phyloP scores from a whole-genome alignment of 2,797 vertebrate genomes.

The Thalassophryne amazonica region DNA sequence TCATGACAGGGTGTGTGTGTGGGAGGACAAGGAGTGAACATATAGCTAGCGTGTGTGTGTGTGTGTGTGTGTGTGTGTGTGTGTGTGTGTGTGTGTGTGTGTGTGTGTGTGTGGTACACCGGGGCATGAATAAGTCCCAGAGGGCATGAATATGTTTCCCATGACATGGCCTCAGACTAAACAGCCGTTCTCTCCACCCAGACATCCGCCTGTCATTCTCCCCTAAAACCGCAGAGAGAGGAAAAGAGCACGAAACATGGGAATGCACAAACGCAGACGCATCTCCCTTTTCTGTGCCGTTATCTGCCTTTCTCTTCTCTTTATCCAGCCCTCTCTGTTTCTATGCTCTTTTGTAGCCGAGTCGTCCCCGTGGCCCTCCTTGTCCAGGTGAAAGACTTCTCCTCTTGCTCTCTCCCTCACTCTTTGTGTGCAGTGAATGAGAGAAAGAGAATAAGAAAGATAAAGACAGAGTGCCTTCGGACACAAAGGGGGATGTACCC shows the following conservation, averaged over 20 bases:
- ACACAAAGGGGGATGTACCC: constrained; percentile 78
- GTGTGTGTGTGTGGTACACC: constrained; percentile 48
- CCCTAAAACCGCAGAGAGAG: constrained; percentile 52
- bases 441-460: constrained; percentile 65
- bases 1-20: constrained; percentile 68
- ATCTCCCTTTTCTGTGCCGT: constrained; percentile 53
- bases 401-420: constrained; percentile 61
- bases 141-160: constrained; percentile 73
- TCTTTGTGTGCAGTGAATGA: constrained; percentile 70
- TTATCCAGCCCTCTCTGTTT: constrained; percentile 29
- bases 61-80: constrained; percentile 31
- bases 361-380: constrained; percentile 62
- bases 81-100: constrained; percentile 41
- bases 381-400: constrained; percentile 79
- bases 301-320: constrained; percentile 49
- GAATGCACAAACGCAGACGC: constrained; percentile 42
- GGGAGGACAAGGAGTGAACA: constrained; percentile 60
- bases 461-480: constrained; percentile 70
- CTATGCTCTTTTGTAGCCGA: constrained; percentile 51
- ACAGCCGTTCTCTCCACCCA: constrained; percentile 74
- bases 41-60: constrained; percentile 3
- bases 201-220: constrained; percentile 77
- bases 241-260: constrained; percentile 55
- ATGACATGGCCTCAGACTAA: constrained; percentile 79
- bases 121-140: constrained; percentile 66